These are phyloP conservation scores for Drosophila parabipectinata DNA, from an alignment of 1,140 invertebrate genomes.

Conservation along the genomic window DNA sequence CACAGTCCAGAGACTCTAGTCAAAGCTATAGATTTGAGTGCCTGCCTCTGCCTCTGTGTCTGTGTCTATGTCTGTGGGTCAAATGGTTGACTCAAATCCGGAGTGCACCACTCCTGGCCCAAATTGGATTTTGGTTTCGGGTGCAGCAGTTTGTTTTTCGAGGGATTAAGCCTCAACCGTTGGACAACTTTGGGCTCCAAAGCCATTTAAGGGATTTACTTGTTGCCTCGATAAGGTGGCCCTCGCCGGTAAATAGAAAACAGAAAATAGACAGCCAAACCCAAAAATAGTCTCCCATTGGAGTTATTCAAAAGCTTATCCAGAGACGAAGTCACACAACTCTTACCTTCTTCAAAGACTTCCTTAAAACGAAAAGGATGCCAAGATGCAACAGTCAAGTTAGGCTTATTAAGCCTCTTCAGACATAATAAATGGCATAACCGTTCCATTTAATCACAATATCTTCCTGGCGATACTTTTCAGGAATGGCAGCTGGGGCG, in stretches of 20 bases:
- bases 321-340: background rate
- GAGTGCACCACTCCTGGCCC: constrained; percentile 15
- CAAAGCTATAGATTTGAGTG: constrained; percentile 21
- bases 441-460: constrained; percentile 47
- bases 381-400: constrained; percentile 15
- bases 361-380: constrained; percentile 3
- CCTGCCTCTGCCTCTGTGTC: constrained; percentile 4
- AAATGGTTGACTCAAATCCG: constrained; percentile 22
- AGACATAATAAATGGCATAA: constrained; percentile 45
- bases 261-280: constrained; percentile 17
- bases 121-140: constrained; percentile 41
- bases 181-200: constrained; percentile 34
- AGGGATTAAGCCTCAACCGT: constrained; percentile 20
- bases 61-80: constrained; percentile 53
- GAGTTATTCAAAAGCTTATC: background rate
- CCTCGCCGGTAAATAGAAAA: constrained; percentile 8
- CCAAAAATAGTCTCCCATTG: background rate
- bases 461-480: constrained; percentile 35
- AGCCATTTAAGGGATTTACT: constrained; percentile 31
- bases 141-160: constrained; percentile 24
- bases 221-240: constrained; percentile 31
- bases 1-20: constrained; percentile 16
- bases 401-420: constrained; percentile 40
- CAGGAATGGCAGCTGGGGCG: background rate
- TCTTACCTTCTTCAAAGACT: background rate